Base-by-base conservation (phyloP, 2,888 invertebrate species). In the Plagodis dolabraria region DNA sequence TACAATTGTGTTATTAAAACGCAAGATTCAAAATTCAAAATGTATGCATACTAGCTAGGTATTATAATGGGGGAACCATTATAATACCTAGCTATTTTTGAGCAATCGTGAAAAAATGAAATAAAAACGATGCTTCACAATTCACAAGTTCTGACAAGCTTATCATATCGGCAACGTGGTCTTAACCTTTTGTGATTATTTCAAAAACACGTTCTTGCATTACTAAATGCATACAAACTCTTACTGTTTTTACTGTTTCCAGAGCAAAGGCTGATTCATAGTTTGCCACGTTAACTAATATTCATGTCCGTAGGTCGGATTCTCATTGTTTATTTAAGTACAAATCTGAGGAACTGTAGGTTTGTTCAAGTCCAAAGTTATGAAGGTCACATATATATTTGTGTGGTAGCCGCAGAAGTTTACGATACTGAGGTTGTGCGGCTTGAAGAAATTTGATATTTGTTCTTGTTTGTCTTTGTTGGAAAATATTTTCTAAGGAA, bases 221-320 rank as follows among this genome's bases (percentile, higher is more conserved):
- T 4, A 8, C 7, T 38, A 11, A 50, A 33, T 38, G 34, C 40
- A 33, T 12, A 33, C 8, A 4, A 33, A 12, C 36, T 9, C 52
- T 10, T 60, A 60, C 55, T 55, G 60, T 5, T 47, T 22, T 7
- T 34, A 52, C 10, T 35, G 43, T 7, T 44, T 48, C 60, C 42
- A 54, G 47, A 22, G 40, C 38, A 53, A 56, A 56, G 38, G 33
- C 49, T 76, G 72, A 77, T 77, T 77, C 74, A 79, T 78, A 71
- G 68, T 66, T 55, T 57, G 64, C 61, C 44, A 33, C 44, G 57
- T 60, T 67, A 65, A 57, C 70, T 67, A 61, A 71, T 68, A 66
- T 69, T 57, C 60, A 63, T 63, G 58, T 59, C 46, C 40, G 49
- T 38, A 50, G 55, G 48, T 55, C 9, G 36, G 55, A n/a, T 38